Evolutionary conservation across 2,113 vertebrate genomes (phyloP).

Genomic region (Tor tambroides): DNA sequence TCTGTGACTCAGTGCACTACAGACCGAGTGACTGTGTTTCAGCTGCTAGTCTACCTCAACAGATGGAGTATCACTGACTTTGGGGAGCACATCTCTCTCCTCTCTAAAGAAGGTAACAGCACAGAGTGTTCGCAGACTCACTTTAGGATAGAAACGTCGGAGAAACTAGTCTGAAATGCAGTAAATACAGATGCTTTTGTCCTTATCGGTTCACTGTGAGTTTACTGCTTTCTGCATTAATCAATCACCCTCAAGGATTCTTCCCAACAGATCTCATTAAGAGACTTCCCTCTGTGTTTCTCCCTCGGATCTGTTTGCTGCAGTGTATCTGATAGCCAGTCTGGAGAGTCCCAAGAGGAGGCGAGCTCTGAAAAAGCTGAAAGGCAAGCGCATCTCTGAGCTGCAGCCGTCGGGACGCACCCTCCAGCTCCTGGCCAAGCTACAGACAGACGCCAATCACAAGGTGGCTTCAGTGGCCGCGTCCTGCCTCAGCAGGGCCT

Average conservation of each 20-base stretch:
- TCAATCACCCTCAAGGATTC: neutral
- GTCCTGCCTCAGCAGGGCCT: slow-evolving; percentile 73
- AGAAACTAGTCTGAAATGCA: neutral
- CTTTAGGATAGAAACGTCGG: neutral
- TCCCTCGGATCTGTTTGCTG: slow-evolving; percentile 51
- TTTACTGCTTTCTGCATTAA: neutral
- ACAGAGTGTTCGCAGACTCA: neutral
- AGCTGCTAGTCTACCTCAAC: slow-evolving; percentile 85
- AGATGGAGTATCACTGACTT: slow-evolving; percentile 79
- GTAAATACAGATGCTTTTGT: neutral
- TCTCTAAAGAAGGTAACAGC: slow-evolving; percentile 88
- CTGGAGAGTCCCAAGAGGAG: slow-evolving; percentile 77
- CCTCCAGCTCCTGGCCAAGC: slow-evolving; percentile 78
- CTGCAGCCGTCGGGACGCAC: slow-evolving; percentile 85
- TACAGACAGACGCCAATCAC: slow-evolving; percentile 85
- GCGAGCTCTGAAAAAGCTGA: slow-evolving; percentile 80
- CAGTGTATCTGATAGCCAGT: slow-evolving; percentile 82
- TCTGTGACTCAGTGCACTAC: slow-evolving; percentile 53
- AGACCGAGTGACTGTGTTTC: slow-evolving; percentile 84
- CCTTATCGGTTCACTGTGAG: neutral
- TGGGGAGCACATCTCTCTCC: slow-evolving; percentile 84
- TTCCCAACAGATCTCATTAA: slow-evolving; percentile 27
- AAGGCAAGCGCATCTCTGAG: slow-evolving; percentile 76
- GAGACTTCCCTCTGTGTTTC: neutral
- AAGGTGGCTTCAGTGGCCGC: slow-evolving; percentile 80